phyloP scores from a whole-genome alignment of 2,888 invertebrate species.

The Coenonympha glycerion region DNA sequence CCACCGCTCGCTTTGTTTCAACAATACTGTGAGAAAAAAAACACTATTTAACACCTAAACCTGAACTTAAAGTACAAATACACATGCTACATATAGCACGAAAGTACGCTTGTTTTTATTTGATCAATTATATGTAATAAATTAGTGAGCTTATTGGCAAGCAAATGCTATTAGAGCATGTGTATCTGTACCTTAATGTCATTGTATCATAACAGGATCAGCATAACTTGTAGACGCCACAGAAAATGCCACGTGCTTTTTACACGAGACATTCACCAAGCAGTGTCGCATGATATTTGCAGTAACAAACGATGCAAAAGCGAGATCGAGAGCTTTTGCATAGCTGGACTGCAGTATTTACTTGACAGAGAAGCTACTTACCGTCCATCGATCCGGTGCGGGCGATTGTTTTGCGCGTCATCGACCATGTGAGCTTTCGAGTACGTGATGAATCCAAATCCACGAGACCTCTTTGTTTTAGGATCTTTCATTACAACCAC shows the following conservation, averaged over 20 bases:
- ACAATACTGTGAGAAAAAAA: conserved; percentile 79
- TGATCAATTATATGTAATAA: too few species aligned
- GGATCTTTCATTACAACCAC: conserved; percentile 98
- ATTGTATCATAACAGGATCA: too few species aligned
- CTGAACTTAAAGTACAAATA: neutral
- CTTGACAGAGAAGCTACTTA: conserved; percentile 43
- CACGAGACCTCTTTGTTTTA: conserved; percentile 94
- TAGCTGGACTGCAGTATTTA: conserved; percentile 62
- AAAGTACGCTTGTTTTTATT: too few species aligned
- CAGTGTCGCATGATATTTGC: conserved; percentile 52
- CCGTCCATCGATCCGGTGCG: conserved; percentile 94
- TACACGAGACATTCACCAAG: conserved; percentile 66
- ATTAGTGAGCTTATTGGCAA: too few species aligned
- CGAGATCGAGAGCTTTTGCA: conserved; percentile 45
- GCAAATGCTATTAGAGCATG: too few species aligned
- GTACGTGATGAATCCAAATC: conserved; percentile 99
- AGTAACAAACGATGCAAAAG: conserved; percentile 68
- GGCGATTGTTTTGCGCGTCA: conserved; percentile 92
- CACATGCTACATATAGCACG: neutral
- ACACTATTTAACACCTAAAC: neutral
- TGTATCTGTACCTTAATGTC: too few species aligned
- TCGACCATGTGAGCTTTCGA: conserved; percentile 96
- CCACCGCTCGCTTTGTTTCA: conserved; percentile 98
- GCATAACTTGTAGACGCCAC: conserved; percentile 51
- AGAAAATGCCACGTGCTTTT: conserved; percentile 65